Percentiles rank a stretch among this genome's conserved stretches.
phyloP scores from a whole-genome alignment of 2,113 vertebrate genomes.

The Ciconia stormi region DNA sequence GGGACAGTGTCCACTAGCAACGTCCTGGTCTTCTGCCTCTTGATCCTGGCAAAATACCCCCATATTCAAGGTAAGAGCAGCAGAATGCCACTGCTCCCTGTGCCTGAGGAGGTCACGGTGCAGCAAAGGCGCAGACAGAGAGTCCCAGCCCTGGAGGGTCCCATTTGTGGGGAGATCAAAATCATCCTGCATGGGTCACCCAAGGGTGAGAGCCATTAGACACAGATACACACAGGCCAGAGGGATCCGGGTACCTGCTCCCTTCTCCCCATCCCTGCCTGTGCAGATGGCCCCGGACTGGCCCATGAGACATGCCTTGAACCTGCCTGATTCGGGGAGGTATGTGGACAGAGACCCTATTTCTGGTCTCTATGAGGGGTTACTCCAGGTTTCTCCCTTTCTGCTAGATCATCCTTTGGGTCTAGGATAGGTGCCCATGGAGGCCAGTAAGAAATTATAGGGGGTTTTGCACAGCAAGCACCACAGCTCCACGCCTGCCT shows the following conservation, averaged over 20 bases:
- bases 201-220: not conserved
- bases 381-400: not conserved
- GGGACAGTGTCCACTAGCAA: slow-evolving; percentile 70
- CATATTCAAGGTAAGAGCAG: slow-evolving; percentile 72
- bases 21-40: slow-evolving; percentile 65
- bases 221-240: not conserved
- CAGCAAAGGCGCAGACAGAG: not conserved
- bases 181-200: too few species aligned
- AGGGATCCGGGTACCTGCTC: not conserved
- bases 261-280: not conserved
- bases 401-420: not conserved
- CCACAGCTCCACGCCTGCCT: not conserved
- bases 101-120: not conserved
- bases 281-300: rapidly evolving
- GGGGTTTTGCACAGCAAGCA: not conserved
- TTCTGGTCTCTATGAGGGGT: not conserved
- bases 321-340: not conserved
- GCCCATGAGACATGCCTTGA: not conserved
- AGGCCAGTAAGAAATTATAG: not conserved
- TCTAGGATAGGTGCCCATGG: not conserved
- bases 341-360: not conserved
- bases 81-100: not conserved
- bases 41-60: slow-evolving; percentile 75
- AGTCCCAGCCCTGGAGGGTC: not conserved
- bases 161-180: rapidly evolving